Conservation (phyloP, 2,113 vertebrate genomes). For the Takifugu bimaculatus region DNA sequence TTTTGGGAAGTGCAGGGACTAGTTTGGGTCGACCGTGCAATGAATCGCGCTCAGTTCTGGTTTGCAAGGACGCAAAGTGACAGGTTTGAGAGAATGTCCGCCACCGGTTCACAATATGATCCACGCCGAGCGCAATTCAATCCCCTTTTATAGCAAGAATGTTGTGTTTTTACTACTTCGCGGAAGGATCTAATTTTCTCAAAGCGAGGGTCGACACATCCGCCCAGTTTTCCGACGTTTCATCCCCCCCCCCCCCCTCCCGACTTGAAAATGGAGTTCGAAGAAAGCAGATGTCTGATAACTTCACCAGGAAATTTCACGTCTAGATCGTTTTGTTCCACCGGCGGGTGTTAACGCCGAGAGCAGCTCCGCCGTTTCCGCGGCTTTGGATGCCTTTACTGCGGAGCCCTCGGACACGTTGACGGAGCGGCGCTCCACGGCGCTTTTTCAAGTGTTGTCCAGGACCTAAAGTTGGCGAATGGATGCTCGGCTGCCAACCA, state of each 20-base stretch:
- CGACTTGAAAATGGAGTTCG: constrained; percentile 82
- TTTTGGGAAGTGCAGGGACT: constrained; percentile 77
- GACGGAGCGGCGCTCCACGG: constrained; percentile 62
- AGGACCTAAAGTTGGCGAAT: constrained; percentile 72
- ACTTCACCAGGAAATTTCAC: constrained; percentile 63
- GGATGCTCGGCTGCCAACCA: constrained; percentile 72
- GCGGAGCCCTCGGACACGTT: constrained; percentile 59
- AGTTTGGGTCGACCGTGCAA: constrained; percentile 63
- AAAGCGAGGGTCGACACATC: constrained; percentile 81
- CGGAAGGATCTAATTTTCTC: constrained; percentile 77
- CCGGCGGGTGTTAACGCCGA: background rate
- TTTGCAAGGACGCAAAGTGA: fast-evolving
- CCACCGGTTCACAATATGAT: background rate
- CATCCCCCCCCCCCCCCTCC: constrained; percentile 57
- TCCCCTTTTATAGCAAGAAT: constrained; percentile 4
- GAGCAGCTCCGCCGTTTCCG: background rate
- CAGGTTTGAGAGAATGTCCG: background rate
- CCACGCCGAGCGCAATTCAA: background rate
- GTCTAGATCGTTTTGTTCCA: constrained; percentile 5
- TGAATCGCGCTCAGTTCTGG: background rate
- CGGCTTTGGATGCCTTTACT: constrained; percentile 51
- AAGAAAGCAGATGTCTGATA: constrained; percentile 72
- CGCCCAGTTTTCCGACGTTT: constrained; percentile 84
- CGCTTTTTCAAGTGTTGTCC: constrained; percentile 69
- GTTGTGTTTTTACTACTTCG: constrained; percentile 61